These are phyloP conservation scores for Coracias cyanogaster DNA, from an alignment of 2,797 vertebrate species.

Conservation along the genomic window DNA sequence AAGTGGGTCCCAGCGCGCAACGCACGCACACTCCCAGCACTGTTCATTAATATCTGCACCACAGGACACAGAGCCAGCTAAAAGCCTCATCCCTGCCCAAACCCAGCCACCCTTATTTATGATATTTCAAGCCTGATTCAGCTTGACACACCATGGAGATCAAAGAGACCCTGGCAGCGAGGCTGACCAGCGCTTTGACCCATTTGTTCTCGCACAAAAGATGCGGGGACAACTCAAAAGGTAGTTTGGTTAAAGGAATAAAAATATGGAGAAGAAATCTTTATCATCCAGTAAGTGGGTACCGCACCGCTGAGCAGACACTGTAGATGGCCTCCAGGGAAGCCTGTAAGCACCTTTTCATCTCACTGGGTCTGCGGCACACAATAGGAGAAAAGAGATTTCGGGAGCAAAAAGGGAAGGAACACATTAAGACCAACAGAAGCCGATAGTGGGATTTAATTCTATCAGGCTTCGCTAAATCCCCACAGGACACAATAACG, in stretches of 20 bases:
- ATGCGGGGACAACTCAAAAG: slow-evolving; percentile 34
- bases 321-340: slow-evolving; percentile 50
- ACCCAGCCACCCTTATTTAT: slow-evolving; percentile 24
- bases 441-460: background rate
- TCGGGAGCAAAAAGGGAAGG: slow-evolving; percentile 36
- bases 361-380: slow-evolving; percentile 38
- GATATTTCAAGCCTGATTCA: slow-evolving; percentile 56
- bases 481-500: background rate
- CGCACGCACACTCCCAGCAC: background rate
- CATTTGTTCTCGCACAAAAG: slow-evolving; percentile 45
- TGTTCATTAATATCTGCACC: slow-evolving; percentile 49
- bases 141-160: slow-evolving; percentile 47
- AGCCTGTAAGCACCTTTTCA: slow-evolving; percentile 65
- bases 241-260: slow-evolving; percentile 68
- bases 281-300: slow-evolving; percentile 47
- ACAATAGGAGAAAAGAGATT: slow-evolving; percentile 54
- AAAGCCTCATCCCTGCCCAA: slow-evolving; percentile 44
- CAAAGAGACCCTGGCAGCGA: slow-evolving; percentile 41
- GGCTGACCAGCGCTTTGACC: slow-evolving; percentile 37
- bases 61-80: slow-evolving; percentile 10
- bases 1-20: background rate
- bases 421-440: slow-evolving; percentile 28
- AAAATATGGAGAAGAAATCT: slow-evolving; percentile 67
- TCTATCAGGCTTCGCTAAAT: background rate
- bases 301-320: slow-evolving; percentile 44